These are phyloP conservation scores for Dromococcyx pavoninus DNA, from an alignment of 2,797 vertebrate species.

Conservation along the genomic window DNA sequence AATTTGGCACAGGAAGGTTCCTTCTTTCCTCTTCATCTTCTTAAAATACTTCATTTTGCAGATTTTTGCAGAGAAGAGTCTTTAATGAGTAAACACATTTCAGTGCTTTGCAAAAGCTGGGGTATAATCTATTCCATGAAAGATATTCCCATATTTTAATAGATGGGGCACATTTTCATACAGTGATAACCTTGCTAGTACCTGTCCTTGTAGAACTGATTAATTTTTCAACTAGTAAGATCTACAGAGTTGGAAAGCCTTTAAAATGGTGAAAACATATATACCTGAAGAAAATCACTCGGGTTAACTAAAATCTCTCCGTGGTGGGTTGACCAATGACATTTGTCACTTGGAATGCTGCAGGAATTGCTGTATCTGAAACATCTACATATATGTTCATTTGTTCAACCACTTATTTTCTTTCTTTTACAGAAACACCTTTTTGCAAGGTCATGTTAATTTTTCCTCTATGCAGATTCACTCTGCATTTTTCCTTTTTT, in stretches of 20 bases:
- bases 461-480: neutral
- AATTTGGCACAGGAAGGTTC: neutral
- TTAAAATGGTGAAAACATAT: neutral
- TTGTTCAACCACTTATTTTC: neutral
- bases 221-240: neutral
- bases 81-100: neutral
- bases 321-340: neutral
- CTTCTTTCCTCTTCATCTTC: neutral
- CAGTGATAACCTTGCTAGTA: neutral
- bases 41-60: conserved; percentile 13
- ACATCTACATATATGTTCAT: neutral
- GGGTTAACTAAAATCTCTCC: neutral
- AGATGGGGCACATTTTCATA: neutral
- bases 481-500: neutral
- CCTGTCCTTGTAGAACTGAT: neutral
- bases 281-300: neutral
- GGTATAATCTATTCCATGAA: neutral
- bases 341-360: neutral
- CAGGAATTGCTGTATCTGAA: neutral
- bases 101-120: neutral
- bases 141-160: neutral
- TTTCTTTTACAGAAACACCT: conserved; percentile 2
- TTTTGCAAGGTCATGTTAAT: conserved; percentile 20
- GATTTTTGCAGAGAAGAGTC: neutral
- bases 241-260: neutral